Evolutionary conservation across 2,113 vertebrate genomes (phyloP), one percentile per base, ranked within the genome.

Genomic region (Sigmodon hispidus): DNA sequence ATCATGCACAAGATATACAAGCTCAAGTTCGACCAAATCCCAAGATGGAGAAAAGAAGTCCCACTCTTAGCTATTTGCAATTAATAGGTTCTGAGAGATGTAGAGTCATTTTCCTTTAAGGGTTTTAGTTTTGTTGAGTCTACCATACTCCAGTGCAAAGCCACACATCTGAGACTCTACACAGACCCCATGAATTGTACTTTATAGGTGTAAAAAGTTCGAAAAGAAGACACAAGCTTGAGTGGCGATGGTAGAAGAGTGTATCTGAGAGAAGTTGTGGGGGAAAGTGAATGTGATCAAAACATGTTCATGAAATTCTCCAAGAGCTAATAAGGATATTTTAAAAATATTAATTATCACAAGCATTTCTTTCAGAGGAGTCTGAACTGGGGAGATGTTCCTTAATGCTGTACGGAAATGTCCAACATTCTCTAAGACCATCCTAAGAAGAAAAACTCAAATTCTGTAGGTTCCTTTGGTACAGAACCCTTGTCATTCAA

Each of bases 361-460:
- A 50, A 50, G 13, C 13, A 26, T 48, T 76, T 50, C 75, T 50
- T 76, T 5, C 24, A 75, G 22, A 75, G 43, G 40, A 24, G 5
- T 45, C n/a, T 11, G 1, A 73, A 36, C 16, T 0, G 1, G 15
- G 22, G 48, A 57, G 12, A 5, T 67, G 16, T 0, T 24, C 17
- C 52, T 63, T 43, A 43, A 11, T 36, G 26, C 17, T 31, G n/a
- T 59, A 17, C 48, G 19, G 72, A 79, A 17, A 19, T 6, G 13
- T 21, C 16, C 13, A 1, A 12, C 8, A 31, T 6, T 2, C n/a
- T 43, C 2, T 36, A 63, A 24, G 26, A 1, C 36, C 15, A 7
- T 26, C 19, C 24, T 1, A 1, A 45, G 50, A 87, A 13, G 34
- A 93, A 94, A 89, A 31, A 0, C 7, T 45, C 26, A 15, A 24